Evolutionary conservation across 2,113 vertebrate genomes (phyloP), one percentile per base, ranked within the genome.

Genomic region (Oostethus manadensis): DNA sequence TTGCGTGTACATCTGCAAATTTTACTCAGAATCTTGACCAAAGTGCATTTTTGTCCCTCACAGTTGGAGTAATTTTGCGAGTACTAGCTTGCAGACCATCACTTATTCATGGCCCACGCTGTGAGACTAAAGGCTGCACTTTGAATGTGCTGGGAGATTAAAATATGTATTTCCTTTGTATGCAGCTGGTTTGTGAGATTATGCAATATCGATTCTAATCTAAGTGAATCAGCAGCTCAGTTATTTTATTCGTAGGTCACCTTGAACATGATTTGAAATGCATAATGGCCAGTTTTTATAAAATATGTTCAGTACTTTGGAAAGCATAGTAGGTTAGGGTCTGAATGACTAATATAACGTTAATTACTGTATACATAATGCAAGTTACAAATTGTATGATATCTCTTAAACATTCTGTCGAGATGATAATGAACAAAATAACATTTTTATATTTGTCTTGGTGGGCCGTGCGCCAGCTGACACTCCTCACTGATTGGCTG

Each of bases 131-230:
- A 46, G 56, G 38, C 64, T 70, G 68, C 73, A 64, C 63, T 82
- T 56, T 83, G 70, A 79, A 55, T 81, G 59, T 47, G 60, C 61
- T 22, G 61, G 73, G 54, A 60, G 70, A 75, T 77, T 88, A 59
- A 86, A 87, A 86, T 87, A 87, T 87, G 80, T 50, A 89, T 87
- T 79, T 78, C 71, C 77, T 71, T 68, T 38, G 76, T 77, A 66
- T 18, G 38, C 44, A 42, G 68, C 68, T 71, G 64, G 58, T 63
- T 66, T 53, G 55, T 10, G 71, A 60, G 42, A 21, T 87, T 86
- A 84, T 65, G 78, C 80, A 85, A 42, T 14, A 26, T 50, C 15
- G 21, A 23, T 23, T 50, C 11, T 26, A 11, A 50, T 50, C 48
- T 15, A 16, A 2, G 22, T 50, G 22, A 15, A 11, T 26, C 11